These are phyloP conservation scores for Oeneis ivallda DNA, from an alignment of 2,888 invertebrate species.

Conservation along the genomic window DNA sequence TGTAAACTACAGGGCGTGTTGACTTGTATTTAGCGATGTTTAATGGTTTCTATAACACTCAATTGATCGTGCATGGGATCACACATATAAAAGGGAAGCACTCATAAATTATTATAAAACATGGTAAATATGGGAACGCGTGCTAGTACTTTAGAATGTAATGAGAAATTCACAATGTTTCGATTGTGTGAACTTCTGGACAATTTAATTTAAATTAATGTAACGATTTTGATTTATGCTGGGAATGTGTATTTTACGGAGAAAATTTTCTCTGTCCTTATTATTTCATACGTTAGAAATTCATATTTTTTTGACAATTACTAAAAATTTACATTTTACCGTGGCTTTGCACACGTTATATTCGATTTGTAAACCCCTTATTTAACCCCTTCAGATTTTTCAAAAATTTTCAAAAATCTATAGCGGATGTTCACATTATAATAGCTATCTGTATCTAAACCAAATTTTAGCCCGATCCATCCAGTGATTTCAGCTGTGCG, in stretches of 20 bases:
- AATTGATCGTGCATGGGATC: conserved; percentile 73
- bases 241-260: background rate
- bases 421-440: background rate
- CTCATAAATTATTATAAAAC: conserved; percentile 60
- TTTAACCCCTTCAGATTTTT: no score
- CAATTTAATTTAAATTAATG: conserved; percentile 25
- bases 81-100: conserved; percentile 51
- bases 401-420: no score
- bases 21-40: conserved; percentile 64
- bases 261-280: background rate
- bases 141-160: conserved; percentile 53
- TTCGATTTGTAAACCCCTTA: no score
- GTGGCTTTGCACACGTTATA: no score
- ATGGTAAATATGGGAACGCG: conserved; percentile 57
- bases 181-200: conserved; percentile 38
- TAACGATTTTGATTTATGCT: background rate
- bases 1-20: conserved; percentile 71
- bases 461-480: no score
- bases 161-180: conserved; percentile 40
- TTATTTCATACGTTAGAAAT: no score
- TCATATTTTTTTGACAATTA: no score
- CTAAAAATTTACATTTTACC: background rate
- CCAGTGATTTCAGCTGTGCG: no score
- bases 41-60: conserved; percentile 77
- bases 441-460: background rate